Base-by-base conservation (phyloP, 2,113 vertebrate genomes). In the Podarcis raffonei region DNA sequence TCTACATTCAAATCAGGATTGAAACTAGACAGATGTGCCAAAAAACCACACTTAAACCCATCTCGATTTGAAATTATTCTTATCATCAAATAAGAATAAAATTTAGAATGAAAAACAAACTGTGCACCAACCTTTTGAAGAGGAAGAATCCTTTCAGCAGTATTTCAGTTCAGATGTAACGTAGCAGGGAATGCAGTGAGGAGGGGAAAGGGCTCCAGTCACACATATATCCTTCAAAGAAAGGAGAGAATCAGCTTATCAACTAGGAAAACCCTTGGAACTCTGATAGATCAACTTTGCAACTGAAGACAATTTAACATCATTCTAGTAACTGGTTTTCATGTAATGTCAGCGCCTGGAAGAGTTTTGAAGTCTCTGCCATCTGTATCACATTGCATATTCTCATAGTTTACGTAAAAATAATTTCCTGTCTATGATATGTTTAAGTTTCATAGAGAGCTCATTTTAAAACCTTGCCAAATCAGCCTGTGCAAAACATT, bases 351-450 rank as follows among this genome's bases (percentile, higher is more conserved):
- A 96, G 92, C 3, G 83, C 86, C 89, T 0, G 6, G 94, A 96
- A 95, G 96, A 96, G 96, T 80, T 96, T 96, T 93, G 84, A 76
- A 95, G 93, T 92, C 91, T 95, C 94, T 95, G 96, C 96, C 96
- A 97, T 95, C 94, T 96, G 97, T 97, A 98, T 53, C 11, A 98
- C 97, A 97, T 95, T 97, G 97, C 95, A 97, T 96, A 96, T 92
- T 87, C 94, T 95, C 94, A 81, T 94, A 93, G 96, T 97, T 96
- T 96, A 95, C 95, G 97, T 98, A 99, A 11, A 53, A 98, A 98
- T 98, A 98, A 98, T 96, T 98, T 95, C 92, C 96, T 95, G 94
- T 96, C 42, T 48, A 48, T 48, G 42, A 48, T 48, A 48, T 48
- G 42, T 48, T 48, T 48, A 48, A 1, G 42, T 48, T 48, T 48